Conservation (phyloP, 2,797 vertebrate species). For the Loris lydekkerianus region DNA sequence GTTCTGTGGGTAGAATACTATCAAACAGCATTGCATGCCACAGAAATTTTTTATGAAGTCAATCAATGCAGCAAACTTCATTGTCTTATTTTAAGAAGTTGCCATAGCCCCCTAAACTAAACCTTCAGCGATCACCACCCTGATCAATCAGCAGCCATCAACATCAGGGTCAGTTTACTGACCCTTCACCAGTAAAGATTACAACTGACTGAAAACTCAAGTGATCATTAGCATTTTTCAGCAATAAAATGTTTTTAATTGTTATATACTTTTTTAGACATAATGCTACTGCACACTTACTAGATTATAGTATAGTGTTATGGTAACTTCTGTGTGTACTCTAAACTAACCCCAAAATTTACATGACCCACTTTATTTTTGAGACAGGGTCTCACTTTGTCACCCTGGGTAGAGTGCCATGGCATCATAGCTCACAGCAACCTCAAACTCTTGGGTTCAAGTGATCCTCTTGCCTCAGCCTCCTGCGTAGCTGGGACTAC, state of each 20-base stretch:
- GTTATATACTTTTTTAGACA: background rate
- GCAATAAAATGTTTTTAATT: background rate
- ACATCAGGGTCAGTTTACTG: background rate
- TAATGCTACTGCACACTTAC: background rate
- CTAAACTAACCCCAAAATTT: background rate
- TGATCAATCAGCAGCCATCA: background rate
- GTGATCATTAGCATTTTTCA: background rate
- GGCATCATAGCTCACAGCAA: no score
- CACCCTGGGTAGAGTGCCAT: no score
- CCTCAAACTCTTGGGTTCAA: no score
- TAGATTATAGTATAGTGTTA: background rate
- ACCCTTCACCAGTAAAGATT: background rate
- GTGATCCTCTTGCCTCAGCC: no score
- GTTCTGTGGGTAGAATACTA: background rate
- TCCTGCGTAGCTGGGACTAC: no score
- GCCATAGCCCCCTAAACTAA: background rate
- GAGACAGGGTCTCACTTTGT: no score
- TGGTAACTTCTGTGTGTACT: background rate
- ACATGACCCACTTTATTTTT: background rate
- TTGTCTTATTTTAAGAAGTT: background rate
- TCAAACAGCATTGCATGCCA: background rate
- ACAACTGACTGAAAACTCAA: background rate
- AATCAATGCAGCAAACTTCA: background rate
- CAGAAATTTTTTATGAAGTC: background rate
- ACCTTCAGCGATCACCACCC: background rate